These are phyloP conservation scores for Chaetodon auriga DNA, from an alignment of 2,113 vertebrate genomes.

Conservation along the genomic window DNA sequence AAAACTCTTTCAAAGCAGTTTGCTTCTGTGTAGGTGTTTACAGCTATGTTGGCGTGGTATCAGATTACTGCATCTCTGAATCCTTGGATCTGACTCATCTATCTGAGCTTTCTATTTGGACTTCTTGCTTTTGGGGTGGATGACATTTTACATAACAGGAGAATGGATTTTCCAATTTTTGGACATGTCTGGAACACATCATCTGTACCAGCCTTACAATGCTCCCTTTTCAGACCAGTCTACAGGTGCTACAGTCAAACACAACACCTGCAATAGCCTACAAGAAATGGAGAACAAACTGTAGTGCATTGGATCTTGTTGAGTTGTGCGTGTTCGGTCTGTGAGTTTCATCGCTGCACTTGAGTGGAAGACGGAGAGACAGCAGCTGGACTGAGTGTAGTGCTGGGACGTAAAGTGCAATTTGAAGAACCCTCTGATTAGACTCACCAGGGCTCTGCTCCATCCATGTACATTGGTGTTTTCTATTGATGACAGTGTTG, in stretches of 20 bases:
- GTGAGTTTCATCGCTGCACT: slow-evolving; percentile 34
- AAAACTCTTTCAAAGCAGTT: neutral
- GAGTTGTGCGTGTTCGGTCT: neutral
- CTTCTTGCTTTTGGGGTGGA: neutral
- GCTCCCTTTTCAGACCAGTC: slow-evolving; percentile 25
- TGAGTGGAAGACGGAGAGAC: slow-evolving; percentile 3
- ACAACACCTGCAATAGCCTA: slow-evolving; percentile 26
- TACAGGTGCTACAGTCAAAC: slow-evolving; percentile 77
- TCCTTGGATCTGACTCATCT: neutral
- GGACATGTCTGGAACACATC: slow-evolving; percentile 16
- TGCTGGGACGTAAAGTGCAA: slow-evolving; percentile 56
- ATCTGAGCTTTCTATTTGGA: neutral
- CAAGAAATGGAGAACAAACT: neutral
- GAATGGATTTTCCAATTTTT: slow-evolving; percentile 24
- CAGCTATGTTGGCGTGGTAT: neutral
- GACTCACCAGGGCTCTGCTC: slow-evolving; percentile 3
- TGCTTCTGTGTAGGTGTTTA: neutral
- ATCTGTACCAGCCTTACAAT: slow-evolving; percentile 32
- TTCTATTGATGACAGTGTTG: slow-evolving; percentile 36
- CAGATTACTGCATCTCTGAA: neutral
- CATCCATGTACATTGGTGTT: slow-evolving; percentile 34
- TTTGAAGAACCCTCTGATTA: slow-evolving; percentile 33
- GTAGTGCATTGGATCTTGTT: slow-evolving; percentile 12
- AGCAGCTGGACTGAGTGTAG: slow-evolving; percentile 7
- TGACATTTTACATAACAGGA: neutral